Evolutionary conservation across 1,140 invertebrate genomes (phyloP).

Genomic region (Temnothorax longispinosus): DNA sequence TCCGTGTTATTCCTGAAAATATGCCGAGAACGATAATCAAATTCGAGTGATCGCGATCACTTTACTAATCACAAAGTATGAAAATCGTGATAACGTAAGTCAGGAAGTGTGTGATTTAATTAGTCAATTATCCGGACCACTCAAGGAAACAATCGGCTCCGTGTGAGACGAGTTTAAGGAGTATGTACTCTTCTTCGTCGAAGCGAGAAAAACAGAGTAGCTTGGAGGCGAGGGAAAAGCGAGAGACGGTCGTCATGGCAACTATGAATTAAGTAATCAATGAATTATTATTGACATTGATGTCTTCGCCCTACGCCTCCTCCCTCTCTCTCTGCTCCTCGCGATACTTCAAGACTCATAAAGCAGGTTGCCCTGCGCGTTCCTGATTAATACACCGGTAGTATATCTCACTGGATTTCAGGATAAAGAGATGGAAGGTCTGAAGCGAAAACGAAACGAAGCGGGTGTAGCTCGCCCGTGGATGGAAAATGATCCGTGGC

Average conservation of each 20-base stretch:
- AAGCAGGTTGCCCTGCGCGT: slow-evolving; percentile 73
- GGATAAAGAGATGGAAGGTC: slow-evolving; percentile 55
- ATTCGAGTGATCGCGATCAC: background rate
- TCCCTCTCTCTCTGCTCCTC: slow-evolving; percentile 50
- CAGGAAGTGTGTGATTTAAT: background rate
- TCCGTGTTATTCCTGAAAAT: slow-evolving; percentile 7
- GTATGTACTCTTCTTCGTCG: slow-evolving; percentile 74
- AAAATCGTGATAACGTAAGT: background rate
- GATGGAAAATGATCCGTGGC: slow-evolving; percentile 51
- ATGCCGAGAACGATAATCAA: background rate
- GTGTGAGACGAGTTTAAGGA: slow-evolving; percentile 79
- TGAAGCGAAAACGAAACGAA: slow-evolving; percentile 45
- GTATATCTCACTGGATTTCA: slow-evolving; percentile 78
- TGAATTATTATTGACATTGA: slow-evolving; percentile 87
- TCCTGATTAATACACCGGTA: slow-evolving; percentile 82
- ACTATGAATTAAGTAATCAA: slow-evolving; percentile 86
- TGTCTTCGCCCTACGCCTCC: slow-evolving; percentile 80
- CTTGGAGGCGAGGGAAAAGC: slow-evolving; percentile 73
- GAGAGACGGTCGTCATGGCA: slow-evolving; percentile 83
- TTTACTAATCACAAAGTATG: background rate
- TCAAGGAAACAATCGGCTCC: background rate
- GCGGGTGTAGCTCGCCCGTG: slow-evolving; percentile 10
- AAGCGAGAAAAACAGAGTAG: slow-evolving; percentile 83
- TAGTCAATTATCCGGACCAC: no score
- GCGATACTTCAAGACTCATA: slow-evolving; percentile 83